Base-by-base conservation (phyloP, 2,113 vertebrate species). In the Nipponia nippon region DNA sequence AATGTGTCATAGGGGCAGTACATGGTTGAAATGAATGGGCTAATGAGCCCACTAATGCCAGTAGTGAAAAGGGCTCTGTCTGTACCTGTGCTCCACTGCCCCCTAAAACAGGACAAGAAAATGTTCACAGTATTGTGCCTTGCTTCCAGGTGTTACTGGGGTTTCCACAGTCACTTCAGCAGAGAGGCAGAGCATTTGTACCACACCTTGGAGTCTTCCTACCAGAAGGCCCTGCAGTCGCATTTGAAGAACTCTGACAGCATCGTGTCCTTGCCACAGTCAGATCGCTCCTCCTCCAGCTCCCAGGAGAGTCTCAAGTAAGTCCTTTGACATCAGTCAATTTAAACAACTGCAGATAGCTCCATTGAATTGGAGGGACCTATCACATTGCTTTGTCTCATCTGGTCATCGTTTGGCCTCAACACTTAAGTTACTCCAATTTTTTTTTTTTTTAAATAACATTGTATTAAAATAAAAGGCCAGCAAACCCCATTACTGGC, bases 271-370 rank as follows among this genome's bases (percentile, higher is more conserved):
- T 98, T 99, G 70, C 99, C 99, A 1, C 99, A 99, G 84, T 99
- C 99, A 0, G 99, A 99, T 96, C 99, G 99, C 30, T 99, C 99
- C 1, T 99, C 99, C 4, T 99, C 99, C 9, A 99, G 99, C 85
- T 99, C 99, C 16, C 99, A 99, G 93, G 99, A 99, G 98, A 99
- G 99, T 96, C 99, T 99, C 34, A 99, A 99, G 99, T 99, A 98
- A 98, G 99, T 90, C n/a, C 32, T 40, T 52, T 2, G 11, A 5
- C 80, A 63, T 53, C 40, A 30, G 18, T 62, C 1, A 3, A 26
- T 75, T 58, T 75, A 21, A 56, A 79, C 55, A 49, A 3, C 13
- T 80, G 46, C 32, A 46, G 56, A 9, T 47, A 55, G 26, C 42
- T 52, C 32, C 21, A 7, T 3, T 70, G 46, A 70, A 18, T 8